Base-by-base conservation (phyloP, 2,797 vertebrate species). In the Melanotaenia trifasciata region DNA sequence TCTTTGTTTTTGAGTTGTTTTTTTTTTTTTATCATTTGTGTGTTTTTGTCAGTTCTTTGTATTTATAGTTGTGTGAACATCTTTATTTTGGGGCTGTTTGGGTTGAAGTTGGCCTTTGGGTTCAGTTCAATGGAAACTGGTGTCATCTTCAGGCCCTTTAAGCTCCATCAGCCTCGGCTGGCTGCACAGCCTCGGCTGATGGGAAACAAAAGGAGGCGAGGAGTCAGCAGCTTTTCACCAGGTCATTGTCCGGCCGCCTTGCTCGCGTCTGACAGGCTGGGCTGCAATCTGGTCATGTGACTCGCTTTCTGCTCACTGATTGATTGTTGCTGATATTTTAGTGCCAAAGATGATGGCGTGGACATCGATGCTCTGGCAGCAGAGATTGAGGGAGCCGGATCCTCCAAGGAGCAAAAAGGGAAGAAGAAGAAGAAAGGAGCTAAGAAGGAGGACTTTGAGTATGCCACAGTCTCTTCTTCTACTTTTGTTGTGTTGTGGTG, bases 351-450 rank as follows among this genome's bases (percentile, higher is more conserved):
- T 6, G 96, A 96, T 74, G 95, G 95, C 74, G 89, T 95, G 67
- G 96, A 97, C 89, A 94, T 97, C 51, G 96, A 97, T 66, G 96
- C 96, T 76, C 94, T 97, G 87, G 96, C 96, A 60, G 96, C 96
- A 32, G 96, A 97, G 88, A 97, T 97, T 89, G 96, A 97, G 90
- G 96, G 96, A 87, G 96, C 96, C 3, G 96, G 96, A 80, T 95
- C 96, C 80, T 93, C 96, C 56, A 97, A 95, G 78, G 96, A 96
- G 73, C 90, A 94, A 20, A 97, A 96, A 87, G 95, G 95, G 80
- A 97, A 96, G 87, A 96, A 93, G 94, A 96, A 93, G 95, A 96
- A 89, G 94, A 96, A 68, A 94, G 95, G 90, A 71, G 80, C 58
- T 16, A 97, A 96, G 81, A 96, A 95, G 73, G 95, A 96, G 3